phyloP scores from a whole-genome alignment of 2,888 invertebrate genomes.

The Operophtera brumata region DNA sequence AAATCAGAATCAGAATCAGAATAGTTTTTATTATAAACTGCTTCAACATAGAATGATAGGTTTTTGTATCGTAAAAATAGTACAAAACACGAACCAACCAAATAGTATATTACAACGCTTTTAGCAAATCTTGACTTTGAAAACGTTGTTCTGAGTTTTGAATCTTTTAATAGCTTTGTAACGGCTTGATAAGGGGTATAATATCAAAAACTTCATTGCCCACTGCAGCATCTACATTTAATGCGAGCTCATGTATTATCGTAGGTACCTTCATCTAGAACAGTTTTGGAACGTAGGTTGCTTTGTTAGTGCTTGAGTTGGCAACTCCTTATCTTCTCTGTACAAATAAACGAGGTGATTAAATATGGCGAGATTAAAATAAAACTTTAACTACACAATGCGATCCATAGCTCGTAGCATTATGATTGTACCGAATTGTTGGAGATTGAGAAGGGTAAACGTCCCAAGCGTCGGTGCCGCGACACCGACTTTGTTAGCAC shows the following conservation, averaged over 20 bases:
- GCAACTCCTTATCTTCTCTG: slow-evolving; percentile 30
- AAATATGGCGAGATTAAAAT: slow-evolving; percentile 46
- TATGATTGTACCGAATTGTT: slow-evolving; percentile 59
- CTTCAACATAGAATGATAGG: too few species aligned
- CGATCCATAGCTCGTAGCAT: slow-evolving; percentile 36
- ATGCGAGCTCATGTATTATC: slow-evolving; percentile 4
- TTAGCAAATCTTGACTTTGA: too few species aligned
- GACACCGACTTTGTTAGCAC: slow-evolving; percentile 70
- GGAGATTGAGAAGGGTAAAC: slow-evolving; percentile 62
- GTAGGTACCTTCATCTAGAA: slow-evolving; percentile 3
- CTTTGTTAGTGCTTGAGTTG: slow-evolving; percentile 28
- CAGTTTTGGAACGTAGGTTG: slow-evolving; percentile 20
- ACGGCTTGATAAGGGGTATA: too few species aligned
- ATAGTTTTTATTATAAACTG: too few species aligned
- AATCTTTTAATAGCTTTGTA: too few species aligned
- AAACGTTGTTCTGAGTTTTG: too few species aligned
- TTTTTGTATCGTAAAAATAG: too few species aligned
- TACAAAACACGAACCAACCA: too few species aligned
- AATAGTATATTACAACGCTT: too few species aligned
- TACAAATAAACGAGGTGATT: slow-evolving; percentile 35
- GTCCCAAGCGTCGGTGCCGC: slow-evolving; percentile 50
- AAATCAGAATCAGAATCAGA: too few species aligned
- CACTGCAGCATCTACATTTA: neutral
- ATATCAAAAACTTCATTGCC: neutral
- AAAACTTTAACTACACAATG: slow-evolving; percentile 39